Conservation (phyloP, 2,888 invertebrate genomes). For the Axea sp. region DNA sequence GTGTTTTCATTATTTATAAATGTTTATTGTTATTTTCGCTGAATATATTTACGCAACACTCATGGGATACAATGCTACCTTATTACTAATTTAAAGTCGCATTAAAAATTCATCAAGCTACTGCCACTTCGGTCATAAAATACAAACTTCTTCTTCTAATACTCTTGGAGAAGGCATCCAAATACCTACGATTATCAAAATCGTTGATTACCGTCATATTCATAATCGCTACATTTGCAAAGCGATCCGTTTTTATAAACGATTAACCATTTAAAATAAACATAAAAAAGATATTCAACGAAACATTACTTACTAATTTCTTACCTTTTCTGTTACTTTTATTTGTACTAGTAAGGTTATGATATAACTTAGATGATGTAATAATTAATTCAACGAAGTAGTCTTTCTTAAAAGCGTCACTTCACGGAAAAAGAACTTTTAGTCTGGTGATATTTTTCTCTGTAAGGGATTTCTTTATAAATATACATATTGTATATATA, state of each 20-base stretch:
- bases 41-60: too few species aligned
- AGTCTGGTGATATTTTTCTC: background rate
- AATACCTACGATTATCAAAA: constrained; percentile 18
- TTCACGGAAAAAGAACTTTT: constrained; percentile 1
- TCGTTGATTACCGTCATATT: too few species aligned
- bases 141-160: constrained; percentile 9
- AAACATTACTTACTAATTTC: constrained; percentile 3
- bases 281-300: constrained; percentile 10
- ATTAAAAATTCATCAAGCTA: constrained; percentile 32
- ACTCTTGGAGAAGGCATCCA: background rate
- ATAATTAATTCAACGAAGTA: constrained; percentile 30
- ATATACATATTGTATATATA: too few species aligned
- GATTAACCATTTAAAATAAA: too few species aligned
- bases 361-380: constrained; percentile 25
- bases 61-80: too few species aligned
- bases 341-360: constrained; percentile 7
- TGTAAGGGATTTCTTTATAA: constrained; percentile 2
- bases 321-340: constrained; percentile 7
- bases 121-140: constrained; percentile 11
- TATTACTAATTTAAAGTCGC: constrained; percentile 24
- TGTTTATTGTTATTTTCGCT: too few species aligned
- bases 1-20: too few species aligned
- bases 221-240: constrained; percentile 11
- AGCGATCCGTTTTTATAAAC: too few species aligned
- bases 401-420: constrained; percentile 11